Conservation (phyloP, 2,113 vertebrate genomes). For the Arizona elegans region DNA sequence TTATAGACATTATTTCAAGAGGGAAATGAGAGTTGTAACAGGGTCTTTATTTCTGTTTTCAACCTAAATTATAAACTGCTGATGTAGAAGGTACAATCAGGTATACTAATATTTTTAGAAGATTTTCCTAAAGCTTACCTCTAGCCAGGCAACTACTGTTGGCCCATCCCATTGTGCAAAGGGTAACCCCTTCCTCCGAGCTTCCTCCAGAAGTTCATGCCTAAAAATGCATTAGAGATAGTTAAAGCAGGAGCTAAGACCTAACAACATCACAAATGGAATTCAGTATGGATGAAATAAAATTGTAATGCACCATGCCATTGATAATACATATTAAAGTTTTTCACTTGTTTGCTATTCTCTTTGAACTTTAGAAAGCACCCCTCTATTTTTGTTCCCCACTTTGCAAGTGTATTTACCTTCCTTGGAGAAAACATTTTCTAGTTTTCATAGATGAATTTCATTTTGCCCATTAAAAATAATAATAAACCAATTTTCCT, state of each 20-base stretch:
- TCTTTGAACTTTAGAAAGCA: constrained; percentile 8
- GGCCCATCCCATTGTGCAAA: constrained; percentile 99
- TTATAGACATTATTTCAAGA: not conserved
- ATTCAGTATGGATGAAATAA: not conserved
- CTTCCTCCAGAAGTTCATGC: constrained; percentile 97
- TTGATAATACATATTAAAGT: not conserved
- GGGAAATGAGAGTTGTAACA: not conserved
- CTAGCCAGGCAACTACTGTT: constrained; percentile 95
- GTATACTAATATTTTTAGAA: not conserved
- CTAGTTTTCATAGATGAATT: not conserved
- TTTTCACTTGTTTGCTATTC: not conserved
- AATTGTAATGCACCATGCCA: constrained; percentile 15
- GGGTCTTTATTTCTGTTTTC: not conserved
- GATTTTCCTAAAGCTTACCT: constrained; percentile 73
- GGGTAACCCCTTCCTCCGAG: constrained; percentile 94
- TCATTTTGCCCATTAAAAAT: not conserved
- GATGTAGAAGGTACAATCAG: not conserved
- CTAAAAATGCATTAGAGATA: constrained; percentile 69
- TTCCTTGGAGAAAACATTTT: not conserved
- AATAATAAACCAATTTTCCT: rapidly evolving
- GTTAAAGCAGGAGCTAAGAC: constrained; percentile 14
- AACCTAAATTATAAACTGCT: not conserved
- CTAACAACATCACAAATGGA: not conserved
- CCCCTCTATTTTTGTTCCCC: not conserved
- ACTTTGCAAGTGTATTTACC: not conserved